Percentiles rank a stretch among this genome's conserved stretches.
Conservation (phyloP, 2,113 vertebrate species). For the Phylloscopus trochilus region DNA sequence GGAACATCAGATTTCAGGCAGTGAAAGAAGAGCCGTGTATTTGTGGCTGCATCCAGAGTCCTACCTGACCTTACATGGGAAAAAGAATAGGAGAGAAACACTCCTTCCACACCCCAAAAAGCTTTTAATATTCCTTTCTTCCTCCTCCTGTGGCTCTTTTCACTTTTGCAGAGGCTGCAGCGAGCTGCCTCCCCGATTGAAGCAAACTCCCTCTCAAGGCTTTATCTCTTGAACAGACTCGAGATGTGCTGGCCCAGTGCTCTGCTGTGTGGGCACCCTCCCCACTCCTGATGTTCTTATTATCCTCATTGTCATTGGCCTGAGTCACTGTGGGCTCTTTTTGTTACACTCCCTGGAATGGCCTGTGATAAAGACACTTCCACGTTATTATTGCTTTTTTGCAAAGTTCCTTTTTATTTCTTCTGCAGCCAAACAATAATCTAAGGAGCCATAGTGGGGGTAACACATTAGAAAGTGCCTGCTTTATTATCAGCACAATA, state of each 20-base stretch:
- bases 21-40: background rate
- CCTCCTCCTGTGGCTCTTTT: background rate
- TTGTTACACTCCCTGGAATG: background rate
- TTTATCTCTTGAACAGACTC: background rate
- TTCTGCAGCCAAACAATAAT: background rate
- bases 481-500: conserved; percentile 39
- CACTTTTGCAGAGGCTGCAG: background rate
- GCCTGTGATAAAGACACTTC: background rate
- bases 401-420: conserved; percentile 12
- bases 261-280: background rate
- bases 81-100: background rate
- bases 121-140: background rate
- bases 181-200: background rate
- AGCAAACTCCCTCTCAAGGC: background rate
- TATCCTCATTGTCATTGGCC: background rate
- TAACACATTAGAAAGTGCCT: background rate
- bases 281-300: background rate
- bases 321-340: background rate
- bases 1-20: background rate
- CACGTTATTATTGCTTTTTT: background rate
- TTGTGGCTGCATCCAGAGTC: background rate
- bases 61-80: fast-evolving
- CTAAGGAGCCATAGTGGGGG: background rate
- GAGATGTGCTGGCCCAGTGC: background rate
- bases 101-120: background rate